These are phyloP conservation scores for Pongo abelii DNA, from an alignment of 2,113 vertebrate genomes.

Conservation along the genomic window DNA sequence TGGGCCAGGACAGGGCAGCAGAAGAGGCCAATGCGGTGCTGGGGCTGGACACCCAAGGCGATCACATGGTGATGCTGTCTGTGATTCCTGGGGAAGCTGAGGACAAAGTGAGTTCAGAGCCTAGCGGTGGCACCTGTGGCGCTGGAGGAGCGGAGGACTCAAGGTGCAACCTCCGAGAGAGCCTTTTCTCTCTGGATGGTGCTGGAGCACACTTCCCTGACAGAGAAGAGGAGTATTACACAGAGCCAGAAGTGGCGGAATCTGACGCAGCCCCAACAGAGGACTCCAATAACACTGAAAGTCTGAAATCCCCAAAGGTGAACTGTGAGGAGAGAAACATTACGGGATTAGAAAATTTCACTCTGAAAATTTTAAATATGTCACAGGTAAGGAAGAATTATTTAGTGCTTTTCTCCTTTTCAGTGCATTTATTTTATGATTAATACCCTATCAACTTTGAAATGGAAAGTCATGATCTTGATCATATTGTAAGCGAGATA, in stretches of 20 bases:
- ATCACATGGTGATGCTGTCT: slow-evolving; percentile 84
- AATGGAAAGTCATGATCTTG: not conserved
- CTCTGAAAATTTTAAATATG: slow-evolving; percentile 91
- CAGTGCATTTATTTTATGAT: not conserved
- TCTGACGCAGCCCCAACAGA: slow-evolving; percentile 68
- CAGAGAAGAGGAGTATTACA: slow-evolving; percentile 58
- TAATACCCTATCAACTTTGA: not conserved
- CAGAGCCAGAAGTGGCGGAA: slow-evolving; percentile 81
- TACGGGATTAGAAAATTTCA: slow-evolving; percentile 83
- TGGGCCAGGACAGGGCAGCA: slow-evolving; percentile 84
- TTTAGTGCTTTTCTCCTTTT: not conserved
- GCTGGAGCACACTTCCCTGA: slow-evolving; percentile 3
- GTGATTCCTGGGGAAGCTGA: slow-evolving; percentile 86
- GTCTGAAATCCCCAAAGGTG: slow-evolving; percentile 91
- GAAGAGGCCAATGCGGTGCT: slow-evolving; percentile 90
- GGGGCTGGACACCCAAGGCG: slow-evolving; percentile 79
- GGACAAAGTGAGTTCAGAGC: slow-evolving; percentile 71
- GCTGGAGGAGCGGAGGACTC: slow-evolving; percentile 14
- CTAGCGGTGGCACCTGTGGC: slow-evolving; percentile 76
- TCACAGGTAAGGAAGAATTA: slow-evolving; percentile 87
- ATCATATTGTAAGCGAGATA: not conserved
- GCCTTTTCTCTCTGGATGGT: not conserved
- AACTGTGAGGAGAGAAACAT: slow-evolving; percentile 93
- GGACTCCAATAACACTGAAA: slow-evolving; percentile 89
- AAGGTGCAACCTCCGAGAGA: not conserved